Conservation (phyloP, 1,140 invertebrate species). For the Drosophila saltans region DNA sequence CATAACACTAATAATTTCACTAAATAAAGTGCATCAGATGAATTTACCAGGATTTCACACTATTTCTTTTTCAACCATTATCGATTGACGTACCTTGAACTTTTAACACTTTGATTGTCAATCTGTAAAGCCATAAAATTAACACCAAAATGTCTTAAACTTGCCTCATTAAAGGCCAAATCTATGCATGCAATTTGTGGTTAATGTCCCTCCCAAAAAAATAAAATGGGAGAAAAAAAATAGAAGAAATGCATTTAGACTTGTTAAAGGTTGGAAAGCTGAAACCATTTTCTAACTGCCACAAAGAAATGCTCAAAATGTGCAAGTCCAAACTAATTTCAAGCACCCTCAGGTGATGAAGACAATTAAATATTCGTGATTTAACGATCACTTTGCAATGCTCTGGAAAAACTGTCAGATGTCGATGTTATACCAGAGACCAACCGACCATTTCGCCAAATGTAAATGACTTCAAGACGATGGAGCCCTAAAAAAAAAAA, state of each 20-base stretch:
- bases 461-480: conserved; percentile 69
- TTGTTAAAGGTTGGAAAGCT: conserved; percentile 47
- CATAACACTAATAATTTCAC: too few relatives aligned
- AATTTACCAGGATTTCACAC: neutral
- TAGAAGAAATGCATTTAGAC: conserved; percentile 8
- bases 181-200: conserved; percentile 73
- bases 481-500: conserved; percentile 66
- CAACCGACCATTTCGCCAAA: conserved; percentile 57
- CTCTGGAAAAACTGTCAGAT: conserved; percentile 70
- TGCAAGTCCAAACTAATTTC: conserved; percentile 80
- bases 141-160: conserved; percentile 56
- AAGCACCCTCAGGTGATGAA: conserved; percentile 83
- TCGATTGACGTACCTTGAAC: conserved; percentile 45
- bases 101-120: conserved; percentile 33
- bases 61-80: neutral
- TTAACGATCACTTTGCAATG: conserved; percentile 83
- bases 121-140: conserved; percentile 63
- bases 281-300: conserved; percentile 57
- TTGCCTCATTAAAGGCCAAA: conserved; percentile 67
- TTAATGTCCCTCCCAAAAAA: conserved; percentile 42
- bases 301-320: conserved; percentile 70
- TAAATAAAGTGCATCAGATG: too few relatives aligned
- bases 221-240: conserved; percentile 14
- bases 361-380: conserved; percentile 84
- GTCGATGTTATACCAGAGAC: conserved; percentile 34